A percentile compares a stretch with the other conserved stretches of the same genome.
Evolutionary conservation across 2,888 invertebrate genomes (phyloP).

Genomic region (Lucinisca nassula): DNA sequence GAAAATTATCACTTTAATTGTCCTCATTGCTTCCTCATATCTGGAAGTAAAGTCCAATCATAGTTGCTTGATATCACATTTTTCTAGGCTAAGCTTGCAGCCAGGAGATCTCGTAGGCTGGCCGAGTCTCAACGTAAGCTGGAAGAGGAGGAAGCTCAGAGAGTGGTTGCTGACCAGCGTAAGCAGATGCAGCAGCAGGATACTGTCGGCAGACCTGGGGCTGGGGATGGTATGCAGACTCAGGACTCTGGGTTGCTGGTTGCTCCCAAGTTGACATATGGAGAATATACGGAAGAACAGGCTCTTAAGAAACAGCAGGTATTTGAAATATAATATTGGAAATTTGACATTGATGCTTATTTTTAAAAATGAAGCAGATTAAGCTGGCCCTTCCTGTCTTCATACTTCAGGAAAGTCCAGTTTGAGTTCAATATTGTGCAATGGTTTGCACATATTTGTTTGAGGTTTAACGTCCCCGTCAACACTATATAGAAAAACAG

Average conservation of each 20-base stretch:
- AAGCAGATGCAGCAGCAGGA: slow-evolving; percentile 78
- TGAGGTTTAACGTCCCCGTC: too few relatives aligned
- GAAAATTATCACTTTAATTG: too few relatives aligned
- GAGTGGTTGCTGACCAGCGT: slow-evolving; percentile 82
- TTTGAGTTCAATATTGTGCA: too few relatives aligned
- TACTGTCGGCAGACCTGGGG: slow-evolving; percentile 30
- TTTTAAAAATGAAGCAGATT: too few relatives aligned
- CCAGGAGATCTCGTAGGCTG: slow-evolving; percentile 77
- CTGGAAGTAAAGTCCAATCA: too few relatives aligned
- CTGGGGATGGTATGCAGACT: slow-evolving; percentile 41
- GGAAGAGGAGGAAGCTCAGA: slow-evolving; percentile 84
- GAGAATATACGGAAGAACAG: slow-evolving; percentile 79
- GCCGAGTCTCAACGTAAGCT: slow-evolving; percentile 77
- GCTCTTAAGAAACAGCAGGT: slow-evolving; percentile 86
- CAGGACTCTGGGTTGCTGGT: slow-evolving; percentile 54
- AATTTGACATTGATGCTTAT: background rate
- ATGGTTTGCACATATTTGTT: too few relatives aligned
- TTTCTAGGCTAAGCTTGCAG: slow-evolving; percentile 82
- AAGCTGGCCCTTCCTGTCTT: too few relatives aligned
- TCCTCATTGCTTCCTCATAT: too few relatives aligned
- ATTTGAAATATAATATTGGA: background rate
- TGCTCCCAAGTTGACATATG: slow-evolving; percentile 56
- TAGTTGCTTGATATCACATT: too few relatives aligned
- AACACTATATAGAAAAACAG: too few relatives aligned
- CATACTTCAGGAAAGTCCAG: too few relatives aligned